phyloP scores from a whole-genome alignment of 2,888 invertebrate genomes.

The Drosophila suboccidentalis region DNA sequence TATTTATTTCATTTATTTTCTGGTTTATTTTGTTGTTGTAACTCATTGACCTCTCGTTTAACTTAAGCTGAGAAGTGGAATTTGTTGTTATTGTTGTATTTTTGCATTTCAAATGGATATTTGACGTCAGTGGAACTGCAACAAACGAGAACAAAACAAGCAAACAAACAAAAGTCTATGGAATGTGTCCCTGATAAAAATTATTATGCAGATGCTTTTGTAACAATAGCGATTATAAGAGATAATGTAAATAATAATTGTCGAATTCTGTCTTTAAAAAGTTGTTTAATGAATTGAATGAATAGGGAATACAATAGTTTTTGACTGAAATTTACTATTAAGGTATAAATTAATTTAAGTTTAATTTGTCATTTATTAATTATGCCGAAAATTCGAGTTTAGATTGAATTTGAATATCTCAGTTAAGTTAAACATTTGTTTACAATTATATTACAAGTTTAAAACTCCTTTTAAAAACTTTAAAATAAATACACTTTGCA shows the following conservation, averaged over 20 bases:
- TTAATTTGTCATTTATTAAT: too few species aligned
- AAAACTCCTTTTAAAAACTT: neutral
- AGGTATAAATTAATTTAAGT: neutral
- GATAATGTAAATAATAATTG: conserved; percentile 7
- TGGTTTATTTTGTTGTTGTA: conserved; percentile 28
- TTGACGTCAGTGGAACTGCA: conserved; percentile 56
- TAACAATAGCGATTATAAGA: neutral
- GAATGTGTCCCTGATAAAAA: conserved; percentile 41
- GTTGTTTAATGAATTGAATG: too few species aligned
- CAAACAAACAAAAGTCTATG: conserved; percentile 18
- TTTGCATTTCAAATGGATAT: conserved; percentile 68
- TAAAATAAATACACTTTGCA: neutral
- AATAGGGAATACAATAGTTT: neutral
- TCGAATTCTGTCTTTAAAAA: neutral
- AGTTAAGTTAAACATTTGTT: too few species aligned
- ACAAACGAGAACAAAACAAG: conserved; percentile 8
- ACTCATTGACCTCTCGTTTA: conserved; percentile 77
- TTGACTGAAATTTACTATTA: too few species aligned
- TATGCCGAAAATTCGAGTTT: too few species aligned
- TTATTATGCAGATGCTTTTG: conserved; percentile 14
- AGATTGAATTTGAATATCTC: too few species aligned
- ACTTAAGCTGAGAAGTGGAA: conserved; percentile 52
- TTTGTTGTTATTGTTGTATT: conserved; percentile 35
- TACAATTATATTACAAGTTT: neutral
- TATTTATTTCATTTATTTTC: conserved; percentile 2